Evolutionary conservation across 2,888 invertebrate species (phyloP), one percentile per base, ranked within the genome.

Genomic region (Drosophila fulvimacula): DNA sequence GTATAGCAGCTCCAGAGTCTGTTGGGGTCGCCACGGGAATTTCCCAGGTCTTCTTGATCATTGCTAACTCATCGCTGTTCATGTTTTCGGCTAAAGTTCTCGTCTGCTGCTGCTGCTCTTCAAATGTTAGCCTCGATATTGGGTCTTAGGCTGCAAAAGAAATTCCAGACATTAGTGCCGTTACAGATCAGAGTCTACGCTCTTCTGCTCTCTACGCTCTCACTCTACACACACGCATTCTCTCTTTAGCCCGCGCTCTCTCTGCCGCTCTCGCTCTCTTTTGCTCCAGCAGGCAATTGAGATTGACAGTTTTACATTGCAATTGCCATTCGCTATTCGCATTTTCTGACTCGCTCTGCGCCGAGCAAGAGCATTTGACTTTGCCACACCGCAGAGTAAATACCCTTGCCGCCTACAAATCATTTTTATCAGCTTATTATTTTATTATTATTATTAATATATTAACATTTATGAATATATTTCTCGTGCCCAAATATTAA

Each of bases 41-140:
- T 69, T 90, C 90, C 92, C 92, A 93, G 73, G 92, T 92, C 77
- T 83, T 91, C 68, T 91, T 91, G 56, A 93, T 91, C 68, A 92
- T 80, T 70, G 76, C 79, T 73, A 93, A 83, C 79, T 93, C 92
- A 76, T 91, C 89, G 75, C 86, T 86, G 78, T 90, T 92, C 88
- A 92, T 90, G 75, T 88, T 85, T 87, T 62, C 74, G 60, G 59
- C 68, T 75, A 49, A 53, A 42, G 48, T 69, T 55, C 34, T 48
- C 39, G 38, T 64, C 65, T 61, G 49, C 60, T 65, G 61, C 66
- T 78, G 61, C 61, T 76, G 51, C 69, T 68, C 79, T 77, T 77
- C 65, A 58, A 78, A 66, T 65, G 68, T n/a, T n/a, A n/a, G n/a
- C n/a, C n/a, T n/a, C n/a, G n/a, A 38, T 67, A 63, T 38, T 76